Base-by-base conservation (phyloP, 2,113 vertebrate species). In the Trematomus loennbergii region DNA sequence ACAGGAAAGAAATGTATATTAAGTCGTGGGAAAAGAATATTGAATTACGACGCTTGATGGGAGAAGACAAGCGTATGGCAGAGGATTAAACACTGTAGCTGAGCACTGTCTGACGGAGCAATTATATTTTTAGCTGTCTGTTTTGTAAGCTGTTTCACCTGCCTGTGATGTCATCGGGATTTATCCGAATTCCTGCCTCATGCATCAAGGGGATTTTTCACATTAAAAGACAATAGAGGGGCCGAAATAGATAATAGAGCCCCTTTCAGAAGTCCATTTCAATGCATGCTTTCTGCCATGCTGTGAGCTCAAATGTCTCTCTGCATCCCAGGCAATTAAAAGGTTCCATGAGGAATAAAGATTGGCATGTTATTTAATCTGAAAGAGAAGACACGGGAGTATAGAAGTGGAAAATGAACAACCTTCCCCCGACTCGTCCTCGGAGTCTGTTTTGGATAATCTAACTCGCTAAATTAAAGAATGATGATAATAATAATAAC, bases 241-340 rank as follows among this genome's bases (percentile, higher is more conserved):
- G 69, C 57, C 61, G 17, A 67, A 66, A 64, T 2, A 60, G 68
- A 87, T 74, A 74, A 87, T 36, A 36, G 66, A 49, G 36, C n/a
- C 10, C 53, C 52, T 68, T 79, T 78, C 70, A 82, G 64, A 79
- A 81, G 53, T 48, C 62, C 60, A 11, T 25, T n/a, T 20, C 57
- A 52, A 64, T 76, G 74, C 72, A 48, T 65, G 73, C 72, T 45
- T 68, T 57, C 64, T 59, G 64, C 53, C 29, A 50, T 6, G 48
- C 53, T 8, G 72, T 33, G 0, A 70, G 68, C 65, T 52, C 36
- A 78, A 88, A 77, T 33, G 67, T 79, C 84, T 82, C 88, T 68
- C 15, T 16, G 82, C 86, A 84, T 91, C 82, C 80, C 53, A 80
- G 85, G 87, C 89, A 88, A 88, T 91, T 89, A 90, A 85, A 90